Conservation (phyloP, 2,888 invertebrate genomes). For the Metopia argyrocephala region DNA sequence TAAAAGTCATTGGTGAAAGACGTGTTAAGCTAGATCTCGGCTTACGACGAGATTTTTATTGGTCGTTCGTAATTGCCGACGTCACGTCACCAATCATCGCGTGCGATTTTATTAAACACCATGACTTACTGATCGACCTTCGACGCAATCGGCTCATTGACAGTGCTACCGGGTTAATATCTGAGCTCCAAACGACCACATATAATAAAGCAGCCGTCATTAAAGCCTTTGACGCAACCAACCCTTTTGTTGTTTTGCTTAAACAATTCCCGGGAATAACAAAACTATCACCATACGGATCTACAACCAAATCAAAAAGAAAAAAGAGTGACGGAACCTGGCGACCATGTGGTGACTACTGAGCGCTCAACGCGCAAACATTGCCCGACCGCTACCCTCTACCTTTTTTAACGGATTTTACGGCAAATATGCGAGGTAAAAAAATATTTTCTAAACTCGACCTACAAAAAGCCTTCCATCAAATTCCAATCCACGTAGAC, state of each 20-base stretch:
- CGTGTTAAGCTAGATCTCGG: neutral
- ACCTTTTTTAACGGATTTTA: constrained; percentile 27
- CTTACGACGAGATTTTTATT: constrained; percentile 8
- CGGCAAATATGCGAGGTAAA: constrained; percentile 23
- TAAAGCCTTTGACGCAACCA: neutral
- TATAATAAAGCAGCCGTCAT: neutral
- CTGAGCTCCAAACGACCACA: no score
- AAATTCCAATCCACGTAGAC: constrained; percentile 57
- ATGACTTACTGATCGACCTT: neutral
- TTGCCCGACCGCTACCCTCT: constrained; percentile 18
- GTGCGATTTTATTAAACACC: constrained; percentile 20
- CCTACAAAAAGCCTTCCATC: constrained; percentile 65
- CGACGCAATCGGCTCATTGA: no score
- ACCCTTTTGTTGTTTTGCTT: constrained; percentile 9
- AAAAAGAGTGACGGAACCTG: constrained; percentile 22
- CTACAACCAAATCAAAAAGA: constrained; percentile 10
- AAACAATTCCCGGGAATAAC: constrained; percentile 4
- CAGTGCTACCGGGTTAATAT: no score
- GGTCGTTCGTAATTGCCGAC: constrained; percentile 40
- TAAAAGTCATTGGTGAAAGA: no score
- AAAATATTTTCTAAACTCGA: constrained; percentile 58
- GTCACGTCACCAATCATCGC: constrained; percentile 42
- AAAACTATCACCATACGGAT: constrained; percentile 4
- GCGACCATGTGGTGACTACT: constrained; percentile 45
- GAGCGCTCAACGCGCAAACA: constrained; percentile 25